Evolutionary conservation across 2,888 invertebrate species (phyloP).

Genomic region (Amphipyra tragopoginis): DNA sequence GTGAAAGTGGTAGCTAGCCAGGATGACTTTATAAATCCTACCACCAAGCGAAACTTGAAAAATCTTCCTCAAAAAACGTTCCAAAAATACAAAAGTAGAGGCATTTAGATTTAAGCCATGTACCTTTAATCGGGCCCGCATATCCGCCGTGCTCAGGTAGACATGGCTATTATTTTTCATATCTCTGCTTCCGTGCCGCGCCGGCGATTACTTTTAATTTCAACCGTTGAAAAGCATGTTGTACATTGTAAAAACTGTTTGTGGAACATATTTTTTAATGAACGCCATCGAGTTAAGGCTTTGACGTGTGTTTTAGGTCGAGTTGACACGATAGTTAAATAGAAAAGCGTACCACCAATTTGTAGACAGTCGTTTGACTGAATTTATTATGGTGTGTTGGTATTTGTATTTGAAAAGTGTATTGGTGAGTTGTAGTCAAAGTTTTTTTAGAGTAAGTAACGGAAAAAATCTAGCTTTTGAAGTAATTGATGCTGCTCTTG

Average conservation of each 20-base stretch:
- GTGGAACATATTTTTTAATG: slow-evolving; percentile 76
- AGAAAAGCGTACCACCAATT: slow-evolving; percentile 31
- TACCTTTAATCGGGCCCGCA: slow-evolving; percentile 71
- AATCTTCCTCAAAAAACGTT: slow-evolving; percentile 40
- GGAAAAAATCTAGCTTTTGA: too few species aligned
- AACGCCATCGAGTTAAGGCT: slow-evolving; percentile 73
- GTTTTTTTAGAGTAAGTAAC: too few species aligned
- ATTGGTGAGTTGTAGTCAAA: too few species aligned
- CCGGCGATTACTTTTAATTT: slow-evolving; percentile 84
- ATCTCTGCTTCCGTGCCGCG: slow-evolving; percentile 78
- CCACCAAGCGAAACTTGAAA: too few species aligned
- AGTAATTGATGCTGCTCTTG: too few species aligned
- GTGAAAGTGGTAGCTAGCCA: too few species aligned
- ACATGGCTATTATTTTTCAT: slow-evolving; percentile 81
- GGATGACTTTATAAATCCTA: too few species aligned
- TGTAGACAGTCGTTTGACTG: slow-evolving; percentile 18
- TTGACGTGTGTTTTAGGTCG: slow-evolving; percentile 73
- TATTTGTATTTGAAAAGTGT: background rate
- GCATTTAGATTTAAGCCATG: slow-evolving; percentile 68
- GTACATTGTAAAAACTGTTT: slow-evolving; percentile 77
- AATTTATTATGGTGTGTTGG: background rate
- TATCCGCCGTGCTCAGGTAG: slow-evolving; percentile 70
- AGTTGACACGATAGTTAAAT: slow-evolving; percentile 69
- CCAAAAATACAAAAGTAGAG: slow-evolving; percentile 59
- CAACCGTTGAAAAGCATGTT: slow-evolving; percentile 78